Base-by-base conservation (phyloP, 2,888 invertebrate genomes). In the Rotaria macrura region DNA sequence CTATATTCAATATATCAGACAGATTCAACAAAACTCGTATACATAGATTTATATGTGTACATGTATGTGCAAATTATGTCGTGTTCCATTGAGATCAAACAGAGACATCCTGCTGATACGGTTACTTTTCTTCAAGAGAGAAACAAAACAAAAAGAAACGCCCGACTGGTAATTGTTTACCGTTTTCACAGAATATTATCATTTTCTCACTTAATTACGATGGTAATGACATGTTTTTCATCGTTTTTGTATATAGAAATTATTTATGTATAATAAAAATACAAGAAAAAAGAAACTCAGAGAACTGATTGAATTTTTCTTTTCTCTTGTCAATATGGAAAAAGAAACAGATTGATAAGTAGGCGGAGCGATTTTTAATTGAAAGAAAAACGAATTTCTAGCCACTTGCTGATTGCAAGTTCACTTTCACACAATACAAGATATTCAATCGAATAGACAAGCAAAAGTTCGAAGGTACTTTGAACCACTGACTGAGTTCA, bases 261-360 rank as follows among this genome's bases (percentile, higher is more conserved):
- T 52, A 23, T 52, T 52, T 20, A 6, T 52, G 0, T 5, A 52
- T n/a, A n/a, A n/a, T n/a, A n/a, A n/a, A n/a, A n/a, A n/a, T n/a
- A n/a, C n/a, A 52, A 52, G 10, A 23, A 52, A 52, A 10, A 23
- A 52, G 23, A 23, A 52, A 52, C 52, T n/a, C n/a, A 10, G 14
- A 5, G 5, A 43, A 43, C 43, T 43, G 43, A 43, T 43, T 43
- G 5, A 7, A 7, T 43, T 43, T 43, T 43, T 43, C 10, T 43
- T 43, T 43, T 43, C 10, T 43, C 10, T 43, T 43, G 5, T 43
- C 20, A 17, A 29, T 29, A 65, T 17, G 65, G 34, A 65, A 65
- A 65, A 65, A 65, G 65, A 65, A 65, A 34, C 65, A 65, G 65
- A 65, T 65, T 65, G 34, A 65, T 65, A 65, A 65, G 65, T 65